Evolutionary conservation across 2,797 vertebrate species (phyloP).

Genomic region (Catostomus latipinnis): DNA sequence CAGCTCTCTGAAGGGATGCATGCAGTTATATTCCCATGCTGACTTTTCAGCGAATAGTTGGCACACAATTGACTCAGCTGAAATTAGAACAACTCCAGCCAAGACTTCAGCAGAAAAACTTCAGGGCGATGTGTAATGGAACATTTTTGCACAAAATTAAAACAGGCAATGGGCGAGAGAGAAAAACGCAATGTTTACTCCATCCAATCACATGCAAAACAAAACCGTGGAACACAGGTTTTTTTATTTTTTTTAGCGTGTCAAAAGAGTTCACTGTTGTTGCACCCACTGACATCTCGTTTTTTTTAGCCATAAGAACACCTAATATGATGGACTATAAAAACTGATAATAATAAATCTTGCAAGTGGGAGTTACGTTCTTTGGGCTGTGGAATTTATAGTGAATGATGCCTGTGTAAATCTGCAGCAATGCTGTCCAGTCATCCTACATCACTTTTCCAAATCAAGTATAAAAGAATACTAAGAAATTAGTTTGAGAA

Average conservation of each 20-base stretch:
- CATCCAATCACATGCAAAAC: constrained; percentile 18
- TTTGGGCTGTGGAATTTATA: constrained; percentile 1
- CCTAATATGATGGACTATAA: neutral
- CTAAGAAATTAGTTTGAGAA: neutral
- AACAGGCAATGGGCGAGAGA: neutral
- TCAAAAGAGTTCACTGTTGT: neutral
- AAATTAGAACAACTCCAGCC: constrained; percentile 8
- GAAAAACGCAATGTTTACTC: neutral
- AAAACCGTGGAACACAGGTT: constrained; percentile 6
- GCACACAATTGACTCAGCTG: constrained; percentile 51
- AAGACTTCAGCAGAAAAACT: constrained; percentile 23
- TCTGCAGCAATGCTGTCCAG: neutral
- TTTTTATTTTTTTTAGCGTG: neutral
- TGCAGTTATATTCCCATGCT: constrained; percentile 34
- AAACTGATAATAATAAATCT: neutral
- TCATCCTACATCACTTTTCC: constrained; percentile 2
- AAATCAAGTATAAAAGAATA: neutral
- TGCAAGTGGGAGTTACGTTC: neutral
- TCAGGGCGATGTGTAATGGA: constrained; percentile 28
- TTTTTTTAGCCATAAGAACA: neutral
- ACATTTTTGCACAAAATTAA: neutral
- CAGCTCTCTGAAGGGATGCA: constrained; percentile 32
- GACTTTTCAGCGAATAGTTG: constrained; percentile 43
- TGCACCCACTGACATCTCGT: neutral
- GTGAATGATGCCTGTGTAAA: neutral